A percentile compares a stretch with the other conserved stretches of the same genome.
phyloP scores from a whole-genome alignment of 2,797 vertebrate species.

The Hirundo rustica region DNA sequence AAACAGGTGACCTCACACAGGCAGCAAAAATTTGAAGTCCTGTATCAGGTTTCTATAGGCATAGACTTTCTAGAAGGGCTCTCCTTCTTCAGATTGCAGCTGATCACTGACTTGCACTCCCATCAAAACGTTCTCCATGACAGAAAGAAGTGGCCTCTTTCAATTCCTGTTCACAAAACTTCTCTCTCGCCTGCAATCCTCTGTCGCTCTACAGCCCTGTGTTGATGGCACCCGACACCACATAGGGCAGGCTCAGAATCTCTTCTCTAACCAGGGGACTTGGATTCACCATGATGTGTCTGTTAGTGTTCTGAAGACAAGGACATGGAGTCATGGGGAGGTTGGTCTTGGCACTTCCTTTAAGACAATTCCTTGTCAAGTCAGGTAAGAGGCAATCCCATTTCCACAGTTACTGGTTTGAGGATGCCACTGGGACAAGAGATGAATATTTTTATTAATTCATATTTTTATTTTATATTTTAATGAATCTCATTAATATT shows the following conservation, averaged over 20 bases:
- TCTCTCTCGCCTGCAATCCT: background rate
- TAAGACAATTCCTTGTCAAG: background rate
- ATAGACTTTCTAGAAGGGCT: background rate
- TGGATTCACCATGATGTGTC: background rate
- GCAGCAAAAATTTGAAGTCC: background rate
- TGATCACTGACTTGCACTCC: background rate
- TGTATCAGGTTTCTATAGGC: background rate
- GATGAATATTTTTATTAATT: background rate
- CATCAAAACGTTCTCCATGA: background rate
- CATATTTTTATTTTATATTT: background rate
- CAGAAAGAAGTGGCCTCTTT: background rate
- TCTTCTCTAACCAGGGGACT: fast-evolving
- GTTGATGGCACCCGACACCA: background rate
- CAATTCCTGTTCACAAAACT: background rate
- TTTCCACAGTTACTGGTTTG: background rate
- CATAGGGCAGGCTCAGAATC: background rate
- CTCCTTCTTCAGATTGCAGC: background rate
- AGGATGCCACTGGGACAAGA: background rate
- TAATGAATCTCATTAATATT: too few relatives aligned
- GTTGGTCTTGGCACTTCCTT: background rate
- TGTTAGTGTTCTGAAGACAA: background rate
- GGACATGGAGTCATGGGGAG: fast-evolving
- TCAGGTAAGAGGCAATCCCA: background rate
- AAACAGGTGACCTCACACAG: background rate
- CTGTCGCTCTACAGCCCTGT: fast-evolving